A percentile compares a stretch with the other conserved stretches of the same genome.
Conservation (phyloP, 2,888 invertebrate species). For the Dugesia japonica region DNA sequence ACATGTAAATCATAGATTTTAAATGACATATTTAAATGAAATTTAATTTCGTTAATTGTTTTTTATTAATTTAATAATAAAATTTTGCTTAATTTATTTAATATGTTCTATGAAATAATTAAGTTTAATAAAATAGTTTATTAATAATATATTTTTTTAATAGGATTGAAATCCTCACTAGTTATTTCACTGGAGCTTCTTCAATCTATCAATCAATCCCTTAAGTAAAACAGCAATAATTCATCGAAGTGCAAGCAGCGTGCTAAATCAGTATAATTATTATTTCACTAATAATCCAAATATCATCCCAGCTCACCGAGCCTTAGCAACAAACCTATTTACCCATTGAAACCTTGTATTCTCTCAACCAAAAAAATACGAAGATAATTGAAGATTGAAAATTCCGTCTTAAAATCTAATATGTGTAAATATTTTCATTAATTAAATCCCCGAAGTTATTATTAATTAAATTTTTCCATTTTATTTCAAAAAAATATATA, state of each 20-base stretch:
- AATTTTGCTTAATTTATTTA: no score
- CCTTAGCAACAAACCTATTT: slow-evolving; percentile 20
- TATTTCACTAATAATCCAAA: slow-evolving; percentile 9
- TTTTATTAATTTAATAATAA: no score
- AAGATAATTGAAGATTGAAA: slow-evolving; percentile 9
- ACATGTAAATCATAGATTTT: no score
- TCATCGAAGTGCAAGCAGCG: slow-evolving; percentile 14
- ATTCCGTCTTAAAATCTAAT: background rate
- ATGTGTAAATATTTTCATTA: background rate
- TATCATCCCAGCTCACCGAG: slow-evolving; percentile 20
- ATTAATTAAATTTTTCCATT: background rate
- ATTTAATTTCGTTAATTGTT: no score
- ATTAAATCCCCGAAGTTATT: background rate
- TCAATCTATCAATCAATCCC: no score
- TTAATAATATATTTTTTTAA: no score
- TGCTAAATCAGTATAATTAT: slow-evolving; percentile 20
- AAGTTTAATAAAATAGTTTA: no score
- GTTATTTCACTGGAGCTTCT: no score
- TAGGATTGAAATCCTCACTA: no score
- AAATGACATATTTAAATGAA: no score
- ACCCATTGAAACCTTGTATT: slow-evolving; percentile 3
- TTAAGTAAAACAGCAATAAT: background rate
- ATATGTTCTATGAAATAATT: no score
- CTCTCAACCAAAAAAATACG: background rate
- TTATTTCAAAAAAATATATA: no score